Evolutionary conservation across 2,888 invertebrate genomes (phyloP).

Genomic region (Polylopha cassiicola): DNA sequence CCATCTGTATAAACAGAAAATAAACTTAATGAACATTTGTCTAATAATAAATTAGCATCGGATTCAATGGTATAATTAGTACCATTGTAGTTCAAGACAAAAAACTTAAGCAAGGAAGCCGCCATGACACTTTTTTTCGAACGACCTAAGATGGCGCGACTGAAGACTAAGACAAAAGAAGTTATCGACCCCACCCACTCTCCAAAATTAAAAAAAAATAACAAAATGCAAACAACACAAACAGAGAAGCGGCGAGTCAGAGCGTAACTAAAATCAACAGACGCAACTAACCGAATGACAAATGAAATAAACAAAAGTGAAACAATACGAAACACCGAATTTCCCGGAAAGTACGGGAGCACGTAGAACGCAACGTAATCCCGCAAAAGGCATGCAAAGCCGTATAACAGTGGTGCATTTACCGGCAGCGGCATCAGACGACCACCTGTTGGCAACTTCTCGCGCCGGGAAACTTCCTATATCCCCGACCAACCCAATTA

Average conservation of each 20-base stretch:
- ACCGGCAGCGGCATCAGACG: slow-evolving; percentile 70
- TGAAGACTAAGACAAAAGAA: slow-evolving; percentile 72
- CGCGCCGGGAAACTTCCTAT: slow-evolving; percentile 45
- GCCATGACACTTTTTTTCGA: slow-evolving; percentile 73
- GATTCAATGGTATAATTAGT: slow-evolving; percentile 10
- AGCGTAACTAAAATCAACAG: slow-evolving; percentile 26
- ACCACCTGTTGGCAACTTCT: slow-evolving; percentile 70
- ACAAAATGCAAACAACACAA: slow-evolving; percentile 19
- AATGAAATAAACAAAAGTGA: slow-evolving; percentile 50
- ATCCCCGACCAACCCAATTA: slow-evolving; percentile 45
- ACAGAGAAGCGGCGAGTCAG: slow-evolving; percentile 25
- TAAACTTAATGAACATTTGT: slow-evolving; percentile 8
- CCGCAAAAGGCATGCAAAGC: slow-evolving; percentile 68
- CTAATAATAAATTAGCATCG: slow-evolving; percentile 13
- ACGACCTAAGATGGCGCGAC: slow-evolving; percentile 70
- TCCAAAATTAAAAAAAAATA: slow-evolving; percentile 25
- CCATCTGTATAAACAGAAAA: slow-evolving; percentile 6
- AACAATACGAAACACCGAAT: slow-evolving; percentile 50
- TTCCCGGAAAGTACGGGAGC: slow-evolving; percentile 35
- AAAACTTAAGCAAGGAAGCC: slow-evolving; percentile 32
- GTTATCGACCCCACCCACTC: slow-evolving; percentile 58
- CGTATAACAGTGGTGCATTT: slow-evolving; percentile 68
- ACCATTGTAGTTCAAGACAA: slow-evolving; percentile 9
- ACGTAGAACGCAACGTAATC: slow-evolving; percentile 55
- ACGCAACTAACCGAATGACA: slow-evolving; percentile 33